Base-by-base conservation (phyloP, 2,797 vertebrate genomes). In the Clarias laeviceps region DNA sequence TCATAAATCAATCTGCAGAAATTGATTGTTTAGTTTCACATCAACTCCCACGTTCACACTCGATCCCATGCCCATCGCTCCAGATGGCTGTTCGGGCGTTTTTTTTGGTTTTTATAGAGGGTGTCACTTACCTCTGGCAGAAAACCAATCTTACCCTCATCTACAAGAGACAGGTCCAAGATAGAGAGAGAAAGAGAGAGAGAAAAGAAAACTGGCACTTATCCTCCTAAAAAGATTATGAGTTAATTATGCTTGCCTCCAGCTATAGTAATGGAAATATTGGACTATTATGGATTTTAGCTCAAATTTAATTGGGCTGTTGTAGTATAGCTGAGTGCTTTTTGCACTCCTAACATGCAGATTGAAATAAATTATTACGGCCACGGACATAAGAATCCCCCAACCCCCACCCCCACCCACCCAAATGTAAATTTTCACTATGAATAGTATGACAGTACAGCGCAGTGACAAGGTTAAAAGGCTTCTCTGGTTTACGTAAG, bases 1-100 rank as follows among this genome's bases (percentile, higher is more conserved):
- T 87, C 82, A 85, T 87, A 82, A 87, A 88, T 89, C 87, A 89
- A 86, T 86, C 85, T 78, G 68, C 57, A 84, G 84, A 82, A 88
- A 88, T 83, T 82, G 80, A 88, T 88, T 86, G 86, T 87, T 83
- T 83, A 85, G 87, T 85, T 84, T 83, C 73, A 78, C 84, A 85
- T 85, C 65, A 68, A 76, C 77, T 86, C 87, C 84, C 66, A 85
- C 73, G 72, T 80, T 87, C 86, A 57, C 86, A 73, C 56, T 77
- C 32, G n/a, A 61, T 86, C 82, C 80, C 70, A 34, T 17, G 62
- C 57, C 70, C 62, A n/a, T 29, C 18, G 20, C 64, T 82, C 70
- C 65, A 87, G 78, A 87, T 87, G 84, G 83, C 73, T 50, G 62
- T 54, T 79, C 5, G 18, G 57, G 72, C 34, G 62, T 79, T 61